Base-by-base conservation (phyloP, 2,888 invertebrate genomes). In the Amiota communis region DNA sequence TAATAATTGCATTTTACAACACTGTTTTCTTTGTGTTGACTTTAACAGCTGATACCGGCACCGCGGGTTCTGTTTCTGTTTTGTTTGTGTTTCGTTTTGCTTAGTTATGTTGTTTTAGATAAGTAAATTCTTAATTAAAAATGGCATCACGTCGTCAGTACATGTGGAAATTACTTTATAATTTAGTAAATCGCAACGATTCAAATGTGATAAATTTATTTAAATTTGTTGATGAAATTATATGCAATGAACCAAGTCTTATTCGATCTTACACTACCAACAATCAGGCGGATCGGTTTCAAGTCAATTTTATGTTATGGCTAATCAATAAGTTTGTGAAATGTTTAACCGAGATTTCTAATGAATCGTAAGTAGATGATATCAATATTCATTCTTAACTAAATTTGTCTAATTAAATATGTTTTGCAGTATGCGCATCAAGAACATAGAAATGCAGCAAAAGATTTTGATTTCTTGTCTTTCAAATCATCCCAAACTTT, bases 161-260 rank as follows among this genome's bases (percentile, higher is more conserved):
- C 73, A 89, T 88, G 82, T 88, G 88, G 88, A 86, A 85, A 63
- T 77, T 89, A 71, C 78, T 88, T 2, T 88, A 88, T 74, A 87
- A 79, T 69, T 76, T 88, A 64, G 87, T 89, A 0, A 86, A 85
- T 63, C 81, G 85, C 2, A 85, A 81, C 65, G 80, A 82, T 15
- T 73, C 74, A 3, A 82, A 85, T 67, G 56, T 86, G 8, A 76
- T 78, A 17, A 82, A 85, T 53, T 79, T 86, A 0, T 86, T 85
- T 72, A 79, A 76, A 2, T 83, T 83, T 15, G 85, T 87, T 10
- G 87, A 87, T 68, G 84, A 86, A 13, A 87, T 88, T 59, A 80
- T 87, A 11, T 87, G 87, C 75, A 84, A 86, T 73, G 88, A 88
- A 64, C 87, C 87, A 8, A 88, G 88, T 51, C 79, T 87, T 1